Evolutionary conservation across 1,140 invertebrate species (phyloP), one percentile per base, ranked within the genome.

Genomic region (Lepidurus arcticus): DNA sequence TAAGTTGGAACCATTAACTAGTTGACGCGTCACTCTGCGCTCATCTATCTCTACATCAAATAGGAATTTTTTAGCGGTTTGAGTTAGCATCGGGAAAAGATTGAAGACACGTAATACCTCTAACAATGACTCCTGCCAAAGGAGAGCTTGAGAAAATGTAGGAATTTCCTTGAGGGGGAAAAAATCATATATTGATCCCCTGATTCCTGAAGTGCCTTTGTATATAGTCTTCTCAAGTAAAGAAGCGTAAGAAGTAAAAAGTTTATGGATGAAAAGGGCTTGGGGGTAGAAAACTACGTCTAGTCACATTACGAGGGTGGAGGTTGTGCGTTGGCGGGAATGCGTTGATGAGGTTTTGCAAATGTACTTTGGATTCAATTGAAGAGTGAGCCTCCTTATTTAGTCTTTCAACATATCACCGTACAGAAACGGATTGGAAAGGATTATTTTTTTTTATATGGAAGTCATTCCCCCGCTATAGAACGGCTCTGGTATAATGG

Each of bases 31-130:
- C 53, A 65, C 53, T 65, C 21, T 13, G 53, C 13, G 53, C 53
- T 65, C n/a, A 65, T 65, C 53, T 65, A 65, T 65, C 53, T 65
- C 53, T 65, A 65, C 53, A 65, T 65, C 53, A 65, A 65, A 65
- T 65, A 65, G 53, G 53, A 65, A 0, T 11, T 65, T 34, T 65
- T 65, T 65, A 65, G 53, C 21, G 53, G 53, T 65, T 65, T 65
- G 6, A 13, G 53, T 65, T 65, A 65, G 53, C 21, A 65, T 5
- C 5, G 21, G n/a, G 53, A 21, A 16, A 65, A 65, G 53, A 65
- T 65, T 65, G 21, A 21, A 65, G 53, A 65, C 53, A 13, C 8
- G 34, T 34, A 34, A 34, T 34, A 34, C 34, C 34, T 34, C 34
- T 4, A 34, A 34, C 34, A 34, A 34, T 34, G 34, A 34, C 34